Evolutionary conservation across 2,113 vertebrate genomes (phyloP), one percentile per base, ranked within the genome.

Genomic region (Arenaria interpres): DNA sequence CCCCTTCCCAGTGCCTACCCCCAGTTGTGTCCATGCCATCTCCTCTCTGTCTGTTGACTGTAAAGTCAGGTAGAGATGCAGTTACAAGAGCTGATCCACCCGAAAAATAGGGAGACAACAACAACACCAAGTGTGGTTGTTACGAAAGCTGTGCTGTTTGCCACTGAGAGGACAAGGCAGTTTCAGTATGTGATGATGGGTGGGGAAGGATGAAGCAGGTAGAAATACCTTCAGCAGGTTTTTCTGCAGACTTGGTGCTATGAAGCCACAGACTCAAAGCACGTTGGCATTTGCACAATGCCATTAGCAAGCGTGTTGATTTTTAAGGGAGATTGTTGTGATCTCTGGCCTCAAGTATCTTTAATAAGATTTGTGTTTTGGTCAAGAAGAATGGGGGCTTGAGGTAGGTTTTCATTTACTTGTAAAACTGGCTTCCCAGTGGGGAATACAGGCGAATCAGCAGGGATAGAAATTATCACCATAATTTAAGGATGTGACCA

Each of bases 211-310:
- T 69, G 75, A 54, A 95, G 51, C 51, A 73, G 73, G 57, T 79
- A 90, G 72, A 72, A 54, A 56, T 22, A 17, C n/a, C 62, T 94
- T 76, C 82, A 87, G 79, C 89, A 89, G 83, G 23, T 86, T 94
- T 62, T 89, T 66, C 79, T 90, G 83, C 86, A 94, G 86, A 7
- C 30, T 60, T 59, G 0, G 1, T 68, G 75, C 50, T 35, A 48
- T 80, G 79, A 93, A 90, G 68, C 75, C 86, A 82, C 93, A 80
- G 68, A 10, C 13, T 59, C 22, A 13, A 22, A 27, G 21, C n/a
- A 22, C 0, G 1, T 18, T 57, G 54, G 33, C 0, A 1, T 46
- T 90, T 76, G 75, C 33, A 50, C 37, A 41, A 78, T 4, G 54
- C 57, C 73, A 56, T 9, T 62, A 72, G n/a, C 41, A 54, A 56